Conservation (phyloP, 2,888 invertebrate species). For the Nebria salina region DNA sequence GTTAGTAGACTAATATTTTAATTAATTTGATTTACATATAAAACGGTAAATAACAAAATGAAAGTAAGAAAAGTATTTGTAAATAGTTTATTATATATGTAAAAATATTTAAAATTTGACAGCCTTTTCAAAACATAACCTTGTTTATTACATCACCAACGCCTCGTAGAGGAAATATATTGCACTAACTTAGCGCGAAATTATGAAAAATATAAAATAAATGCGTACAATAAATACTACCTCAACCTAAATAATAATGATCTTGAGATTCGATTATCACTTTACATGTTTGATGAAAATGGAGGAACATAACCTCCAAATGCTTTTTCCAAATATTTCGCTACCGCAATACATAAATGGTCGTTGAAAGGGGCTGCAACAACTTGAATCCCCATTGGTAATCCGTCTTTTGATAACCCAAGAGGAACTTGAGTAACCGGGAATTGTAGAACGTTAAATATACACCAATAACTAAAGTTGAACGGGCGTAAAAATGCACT, state of each 20-base stretch:
- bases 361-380: slow-evolving; percentile 77
- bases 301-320: slow-evolving; percentile 79
- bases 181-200: neutral
- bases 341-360: slow-evolving; percentile 78
- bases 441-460: slow-evolving; percentile 85
- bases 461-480: slow-evolving; percentile 86
- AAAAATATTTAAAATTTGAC: neutral
- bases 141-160: neutral
- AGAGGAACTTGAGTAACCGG: slow-evolving; percentile 88
- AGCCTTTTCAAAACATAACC: neutral
- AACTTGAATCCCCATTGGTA: slow-evolving; percentile 86
- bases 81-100: neutral
- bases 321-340: slow-evolving; percentile 71
- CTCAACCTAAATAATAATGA: neutral
- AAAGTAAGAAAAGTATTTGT: neutral
- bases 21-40: neutral
- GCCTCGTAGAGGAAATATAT: neutral
- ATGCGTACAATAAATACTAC: neutral
- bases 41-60: neutral
- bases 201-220: neutral
- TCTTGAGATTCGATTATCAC: neutral
- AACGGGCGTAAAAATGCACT: slow-evolving; percentile 78
- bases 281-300: slow-evolving; percentile 52
- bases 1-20: neutral
- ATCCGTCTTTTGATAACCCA: slow-evolving; percentile 74